Percentiles rank a stretch among this genome's conserved stretches.
phyloP scores from a whole-genome alignment of 2,797 vertebrate genomes.

The Muscicapa comitata region DNA sequence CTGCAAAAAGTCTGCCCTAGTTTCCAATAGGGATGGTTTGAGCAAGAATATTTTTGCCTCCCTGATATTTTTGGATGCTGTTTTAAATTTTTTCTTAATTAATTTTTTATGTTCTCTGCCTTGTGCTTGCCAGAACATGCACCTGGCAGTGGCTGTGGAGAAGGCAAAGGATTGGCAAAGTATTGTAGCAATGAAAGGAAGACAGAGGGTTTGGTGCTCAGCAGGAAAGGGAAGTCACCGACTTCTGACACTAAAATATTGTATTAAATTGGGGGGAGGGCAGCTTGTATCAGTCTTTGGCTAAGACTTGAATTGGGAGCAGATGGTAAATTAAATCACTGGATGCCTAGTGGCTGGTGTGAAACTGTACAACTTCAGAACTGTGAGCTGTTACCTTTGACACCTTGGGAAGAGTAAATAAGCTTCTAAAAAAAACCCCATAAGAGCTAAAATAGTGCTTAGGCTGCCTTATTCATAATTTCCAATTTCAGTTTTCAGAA shows the following conservation, averaged over 20 bases:
- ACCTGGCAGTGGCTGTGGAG: neutral
- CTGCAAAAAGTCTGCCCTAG: neutral
- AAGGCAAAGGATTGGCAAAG: neutral
- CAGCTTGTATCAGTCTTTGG: neutral
- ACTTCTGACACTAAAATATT: slow-evolving; percentile 2
- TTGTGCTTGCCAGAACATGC: neutral
- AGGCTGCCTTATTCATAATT: neutral
- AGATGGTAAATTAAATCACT: slow-evolving; percentile 55
- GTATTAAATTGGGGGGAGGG: slow-evolving; percentile 3
- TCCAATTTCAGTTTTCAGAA: neutral
- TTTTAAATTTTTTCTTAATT: neutral
- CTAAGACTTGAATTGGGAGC: slow-evolving; percentile 25
- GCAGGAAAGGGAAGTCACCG: slow-evolving; percentile 8
- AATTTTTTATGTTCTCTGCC: neutral
- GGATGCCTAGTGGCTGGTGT: slow-evolving; percentile 1
- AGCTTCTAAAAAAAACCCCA: neutral
- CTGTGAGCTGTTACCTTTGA: slow-evolving; percentile 39
- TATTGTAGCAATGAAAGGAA: neutral
- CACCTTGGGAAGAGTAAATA: slow-evolving; percentile 41
- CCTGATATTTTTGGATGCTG: neutral
- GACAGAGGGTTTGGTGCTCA: neutral
- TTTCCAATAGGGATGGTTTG: neutral
- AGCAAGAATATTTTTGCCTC: neutral
- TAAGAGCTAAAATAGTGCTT: neutral
- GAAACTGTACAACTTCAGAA: slow-evolving; percentile 31